Evolutionary conservation across 2,888 invertebrate genomes (phyloP), one percentile per base, ranked within the genome.

Genomic region (Thymelicus sylvestris): DNA sequence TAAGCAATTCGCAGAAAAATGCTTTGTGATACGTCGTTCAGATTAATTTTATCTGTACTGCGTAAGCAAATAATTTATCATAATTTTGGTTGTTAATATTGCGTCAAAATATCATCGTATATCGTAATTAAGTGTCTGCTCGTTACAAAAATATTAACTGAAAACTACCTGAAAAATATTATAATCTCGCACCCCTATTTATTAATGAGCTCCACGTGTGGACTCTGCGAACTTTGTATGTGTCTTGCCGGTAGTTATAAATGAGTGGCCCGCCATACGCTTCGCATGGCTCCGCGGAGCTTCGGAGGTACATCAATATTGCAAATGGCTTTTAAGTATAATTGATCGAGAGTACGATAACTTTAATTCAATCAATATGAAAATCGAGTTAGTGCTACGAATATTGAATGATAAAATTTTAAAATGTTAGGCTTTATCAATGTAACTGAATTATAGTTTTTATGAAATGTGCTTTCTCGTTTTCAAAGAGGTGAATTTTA

Each of bases 171-270:
- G 31, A 31, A 59, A 12, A 59, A 38, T 68, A 73, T 70, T 61
- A 74, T 71, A 75, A 77, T 19, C 7, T 13, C 38, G 12, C 63
- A 48, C 31, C 63, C 61, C 63, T 64, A 50, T 15, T 31, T 38
- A 48, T 64, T 81, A 81, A 82, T 82, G 79, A 80, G 81, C 80
- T 75, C 74, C 73, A 71, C 76, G 74, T 77, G 74, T 74, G 72
- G 70, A 24, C 71, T 44, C 59, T 44, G 19, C 50, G 8, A 61
- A 68, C 73, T 73, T 67, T 69, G 69, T 73, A 62, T 66, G 64
- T 71, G 62, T 68, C 65, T 67, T 73, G 63, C 67, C 61, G 60
- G 50, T 67, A 66, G 59, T 50, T 62, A 55, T 60, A 59, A 67
- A 67, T 71, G 67, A 50, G 31, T 60, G 60, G 48, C 67, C 19